phyloP scores from a whole-genome alignment of 2,113 vertebrate species.

The Stegostoma tigrinum region DNA sequence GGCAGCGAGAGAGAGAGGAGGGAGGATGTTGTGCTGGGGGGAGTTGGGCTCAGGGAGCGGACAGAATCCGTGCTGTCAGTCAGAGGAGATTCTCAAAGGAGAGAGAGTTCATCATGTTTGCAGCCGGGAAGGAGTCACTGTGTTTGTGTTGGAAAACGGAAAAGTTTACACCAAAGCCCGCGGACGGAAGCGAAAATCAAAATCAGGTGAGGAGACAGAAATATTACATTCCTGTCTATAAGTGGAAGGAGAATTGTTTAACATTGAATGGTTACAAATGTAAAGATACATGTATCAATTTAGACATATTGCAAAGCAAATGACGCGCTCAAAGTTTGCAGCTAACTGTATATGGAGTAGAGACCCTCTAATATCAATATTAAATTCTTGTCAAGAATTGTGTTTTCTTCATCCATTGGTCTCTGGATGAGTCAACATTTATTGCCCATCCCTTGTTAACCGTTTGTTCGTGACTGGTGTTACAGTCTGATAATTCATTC shows the following conservation, averaged over 20 bases:
- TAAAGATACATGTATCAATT: neutral
- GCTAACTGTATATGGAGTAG: neutral
- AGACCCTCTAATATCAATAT: neutral
- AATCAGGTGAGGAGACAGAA: neutral
- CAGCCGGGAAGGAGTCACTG: neutral
- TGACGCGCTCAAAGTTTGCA: neutral
- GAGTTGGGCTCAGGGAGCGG: neutral
- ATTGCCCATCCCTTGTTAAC: too few relatives aligned
- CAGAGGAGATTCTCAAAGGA: neutral
- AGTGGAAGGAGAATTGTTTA: neutral
- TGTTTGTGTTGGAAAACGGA: neutral
- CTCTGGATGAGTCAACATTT: too few relatives aligned
- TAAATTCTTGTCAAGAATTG: neutral
- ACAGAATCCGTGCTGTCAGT: neutral
- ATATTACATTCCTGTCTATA: neutral
- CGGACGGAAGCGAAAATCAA: neutral
- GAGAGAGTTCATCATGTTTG: neutral
- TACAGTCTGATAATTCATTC: neutral
- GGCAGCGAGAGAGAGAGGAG: neutral
- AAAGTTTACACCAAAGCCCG: neutral
- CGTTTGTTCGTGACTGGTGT: neutral
- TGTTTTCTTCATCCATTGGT: too few relatives aligned
- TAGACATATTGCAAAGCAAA: neutral
- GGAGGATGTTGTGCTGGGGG: neutral
- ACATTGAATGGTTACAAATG: neutral